Percentiles rank a stretch among this genome's conserved stretches.
Evolutionary conservation across 1,140 invertebrate species (phyloP).

Genomic region (Drosophila prosaltans): DNA sequence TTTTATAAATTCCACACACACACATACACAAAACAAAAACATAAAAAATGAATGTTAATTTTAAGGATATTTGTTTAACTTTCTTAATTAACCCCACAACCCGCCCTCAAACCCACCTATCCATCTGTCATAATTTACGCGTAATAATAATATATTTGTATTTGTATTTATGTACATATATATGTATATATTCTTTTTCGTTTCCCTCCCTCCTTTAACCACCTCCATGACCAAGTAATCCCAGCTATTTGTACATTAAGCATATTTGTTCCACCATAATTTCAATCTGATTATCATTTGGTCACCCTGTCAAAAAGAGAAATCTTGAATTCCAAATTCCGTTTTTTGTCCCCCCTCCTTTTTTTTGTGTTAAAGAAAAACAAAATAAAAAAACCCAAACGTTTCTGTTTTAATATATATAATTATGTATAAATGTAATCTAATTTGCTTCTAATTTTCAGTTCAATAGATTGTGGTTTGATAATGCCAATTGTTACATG

Average conservation of each 20-base stretch:
- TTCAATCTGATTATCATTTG: slow-evolving; percentile 27
- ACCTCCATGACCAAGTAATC: slow-evolving; percentile 1
- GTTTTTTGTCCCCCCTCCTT: not conserved
- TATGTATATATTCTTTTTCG: not conserved
- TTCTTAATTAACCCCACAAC: slow-evolving; percentile 29
- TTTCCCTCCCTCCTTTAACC: not conserved
- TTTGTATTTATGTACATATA: slow-evolving; percentile 25
- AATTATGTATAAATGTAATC: not conserved
- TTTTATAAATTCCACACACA: slow-evolving; percentile 21
- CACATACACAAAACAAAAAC: slow-evolving; percentile 53
- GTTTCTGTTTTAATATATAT: slow-evolving; percentile 1
- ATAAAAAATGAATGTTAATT: slow-evolving; percentile 55
- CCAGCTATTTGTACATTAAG: slow-evolving; percentile 32
- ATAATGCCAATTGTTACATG: slow-evolving; percentile 82
- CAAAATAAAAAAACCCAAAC: slow-evolving; percentile 19
- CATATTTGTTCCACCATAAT: slow-evolving; percentile 12
- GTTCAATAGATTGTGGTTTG: slow-evolving; percentile 3
- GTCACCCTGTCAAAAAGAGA: slow-evolving; percentile 36
- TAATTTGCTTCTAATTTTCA: slow-evolving; percentile 4
- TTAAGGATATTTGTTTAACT: slow-evolving; percentile 52
- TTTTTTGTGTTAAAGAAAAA: slow-evolving; percentile 52
- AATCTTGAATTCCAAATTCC: not conserved
- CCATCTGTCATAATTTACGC: slow-evolving; percentile 41
- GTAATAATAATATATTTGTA: slow-evolving; percentile 16
- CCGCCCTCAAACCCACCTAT: slow-evolving; percentile 35